A percentile compares a stretch with the other conserved stretches of the same genome.
Conservation (phyloP, 37 sponge, comb jelly and placozoan species). For the Spongilla lacustris region DNA sequence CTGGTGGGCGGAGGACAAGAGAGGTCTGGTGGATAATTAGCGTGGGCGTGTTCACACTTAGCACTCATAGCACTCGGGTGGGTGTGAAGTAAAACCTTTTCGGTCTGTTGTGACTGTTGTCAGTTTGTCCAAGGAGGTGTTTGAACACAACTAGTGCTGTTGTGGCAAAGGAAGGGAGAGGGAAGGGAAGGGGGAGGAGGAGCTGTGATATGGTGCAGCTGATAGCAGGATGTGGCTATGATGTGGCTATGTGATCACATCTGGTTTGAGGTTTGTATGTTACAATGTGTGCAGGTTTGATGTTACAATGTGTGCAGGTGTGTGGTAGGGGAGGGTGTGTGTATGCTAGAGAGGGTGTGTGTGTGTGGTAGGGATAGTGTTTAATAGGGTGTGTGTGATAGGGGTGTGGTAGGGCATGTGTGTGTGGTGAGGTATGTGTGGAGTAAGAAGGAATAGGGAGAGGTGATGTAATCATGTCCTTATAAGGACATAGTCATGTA, state of each 20-base stretch:
- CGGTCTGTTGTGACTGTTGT: no score
- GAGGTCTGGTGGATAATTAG: background rate
- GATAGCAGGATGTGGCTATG: no score
- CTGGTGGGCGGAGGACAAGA: background rate
- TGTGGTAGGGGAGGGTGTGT: background rate
- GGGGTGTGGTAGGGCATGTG: background rate
- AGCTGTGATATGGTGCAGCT: no score
- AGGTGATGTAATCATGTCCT: background rate
- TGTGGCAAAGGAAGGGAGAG: background rate
- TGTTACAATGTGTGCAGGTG: background rate
- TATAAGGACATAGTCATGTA: no score
- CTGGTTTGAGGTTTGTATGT: no score
- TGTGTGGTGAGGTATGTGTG: background rate
- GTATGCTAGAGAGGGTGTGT: background rate
- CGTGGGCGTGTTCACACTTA: background rate
- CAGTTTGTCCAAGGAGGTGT: no score
- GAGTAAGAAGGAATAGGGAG: background rate
- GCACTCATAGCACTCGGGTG: no score
- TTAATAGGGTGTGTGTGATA: no score
- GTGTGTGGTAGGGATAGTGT: no score
- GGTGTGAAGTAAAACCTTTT: no score
- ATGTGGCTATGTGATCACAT: background rate
- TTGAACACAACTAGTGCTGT: background rate
- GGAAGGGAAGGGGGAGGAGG: background rate
- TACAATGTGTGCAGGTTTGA: no score